A percentile compares a stretch with the other conserved stretches of the same genome.
These are phyloP conservation scores for Anthopleura sola DNA, from an alignment of 64 coral and sea anemone species.

Conservation along the genomic window DNA sequence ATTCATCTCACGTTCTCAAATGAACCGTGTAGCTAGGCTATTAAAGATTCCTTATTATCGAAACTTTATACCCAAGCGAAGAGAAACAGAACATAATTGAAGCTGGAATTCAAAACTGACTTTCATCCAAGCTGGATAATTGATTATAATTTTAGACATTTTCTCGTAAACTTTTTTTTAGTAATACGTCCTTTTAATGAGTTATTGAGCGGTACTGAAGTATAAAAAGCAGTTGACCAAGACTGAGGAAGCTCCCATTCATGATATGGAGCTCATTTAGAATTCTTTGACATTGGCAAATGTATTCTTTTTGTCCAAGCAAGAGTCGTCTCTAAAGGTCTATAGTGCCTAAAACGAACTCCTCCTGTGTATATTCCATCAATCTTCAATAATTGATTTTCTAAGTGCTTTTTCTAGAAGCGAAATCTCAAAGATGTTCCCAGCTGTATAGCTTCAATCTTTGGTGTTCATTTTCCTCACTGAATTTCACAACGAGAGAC, in stretches of 20 bases:
- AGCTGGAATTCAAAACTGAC: neutral
- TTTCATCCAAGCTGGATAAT: neutral
- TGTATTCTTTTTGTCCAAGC: neutral
- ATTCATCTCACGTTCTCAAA: neutral
- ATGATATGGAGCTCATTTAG: neutral
- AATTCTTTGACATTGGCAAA: neutral
- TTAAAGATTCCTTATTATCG: neutral
- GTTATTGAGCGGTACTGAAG: no score
- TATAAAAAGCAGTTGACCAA: neutral
- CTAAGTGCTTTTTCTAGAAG: slow-evolving; percentile 5
- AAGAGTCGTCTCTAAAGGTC: neutral
- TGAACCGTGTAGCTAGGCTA: neutral
- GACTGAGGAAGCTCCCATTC: neutral
- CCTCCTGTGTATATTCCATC: neutral
- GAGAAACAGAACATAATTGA: neutral
- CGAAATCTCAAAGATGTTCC: neutral
- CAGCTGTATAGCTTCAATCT: neutral
- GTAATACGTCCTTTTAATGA: no score
- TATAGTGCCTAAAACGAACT: neutral
- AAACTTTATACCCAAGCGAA: neutral
- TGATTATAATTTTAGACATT: neutral
- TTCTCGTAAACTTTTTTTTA: no score
- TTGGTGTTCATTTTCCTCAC: neutral
- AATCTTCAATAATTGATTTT: slow-evolving; percentile 17
- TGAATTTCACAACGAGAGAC: no score